These are phyloP conservation scores for Heliconius congener DNA, from an alignment of 1,140 invertebrate species.

Conservation along the genomic window DNA sequence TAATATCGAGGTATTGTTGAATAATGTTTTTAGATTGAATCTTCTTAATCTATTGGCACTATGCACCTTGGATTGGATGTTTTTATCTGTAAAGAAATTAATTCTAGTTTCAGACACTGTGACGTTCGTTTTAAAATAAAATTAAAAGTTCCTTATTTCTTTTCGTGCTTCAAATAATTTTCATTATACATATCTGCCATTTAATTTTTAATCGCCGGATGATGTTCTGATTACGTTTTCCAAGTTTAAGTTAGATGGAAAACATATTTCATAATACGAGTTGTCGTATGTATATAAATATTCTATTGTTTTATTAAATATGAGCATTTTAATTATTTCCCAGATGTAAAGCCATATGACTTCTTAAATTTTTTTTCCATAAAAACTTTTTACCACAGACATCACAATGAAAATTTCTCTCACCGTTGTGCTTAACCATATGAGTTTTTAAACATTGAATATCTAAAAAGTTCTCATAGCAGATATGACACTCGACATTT, in stretches of 20 bases:
- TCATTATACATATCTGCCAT: too few species aligned
- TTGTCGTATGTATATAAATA: slow-evolving; percentile 31
- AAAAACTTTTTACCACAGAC: slow-evolving; percentile 84
- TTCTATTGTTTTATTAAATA: neutral
- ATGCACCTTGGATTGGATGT: slow-evolving; percentile 24
- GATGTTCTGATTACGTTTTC: too few species aligned
- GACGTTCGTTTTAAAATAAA: neutral
- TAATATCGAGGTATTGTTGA: slow-evolving; percentile 64
- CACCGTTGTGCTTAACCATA: slow-evolving; percentile 87
- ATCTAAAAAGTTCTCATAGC: slow-evolving; percentile 68
- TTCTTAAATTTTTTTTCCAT: slow-evolving; percentile 70
- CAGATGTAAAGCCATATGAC: slow-evolving; percentile 57
- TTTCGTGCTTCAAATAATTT: too few species aligned
- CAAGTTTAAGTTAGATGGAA: neutral
- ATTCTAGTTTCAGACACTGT: slow-evolving; percentile 22
- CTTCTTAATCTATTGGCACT: slow-evolving; percentile 33
- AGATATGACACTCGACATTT: slow-evolving; percentile 64
- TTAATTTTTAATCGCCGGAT: too few species aligned
- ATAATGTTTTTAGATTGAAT: slow-evolving; percentile 48
- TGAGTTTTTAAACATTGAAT: slow-evolving; percentile 63
- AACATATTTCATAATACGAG: neutral
- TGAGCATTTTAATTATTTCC: slow-evolving; percentile 17
- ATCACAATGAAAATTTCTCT: slow-evolving; percentile 82
- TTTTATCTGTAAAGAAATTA: slow-evolving; percentile 29
- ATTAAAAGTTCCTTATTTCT: neutral